Percentiles rank a stretch among this genome's conserved stretches.
Evolutionary conservation across 2,888 invertebrate species (phyloP).

Genomic region (Adineta ricciae): DNA sequence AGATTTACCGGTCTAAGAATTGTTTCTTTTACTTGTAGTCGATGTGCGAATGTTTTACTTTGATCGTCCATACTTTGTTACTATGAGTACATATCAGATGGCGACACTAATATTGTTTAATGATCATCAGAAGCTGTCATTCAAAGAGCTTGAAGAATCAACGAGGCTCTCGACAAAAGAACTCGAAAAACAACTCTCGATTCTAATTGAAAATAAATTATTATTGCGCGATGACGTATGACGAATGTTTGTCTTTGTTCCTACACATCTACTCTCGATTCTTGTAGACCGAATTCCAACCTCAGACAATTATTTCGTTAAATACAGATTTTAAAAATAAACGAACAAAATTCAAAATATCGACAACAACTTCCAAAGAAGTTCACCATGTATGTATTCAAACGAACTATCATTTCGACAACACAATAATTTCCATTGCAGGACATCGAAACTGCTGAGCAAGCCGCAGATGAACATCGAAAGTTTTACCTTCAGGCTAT

Average conservation of each 20-base stretch:
- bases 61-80: conserved; percentile 71
- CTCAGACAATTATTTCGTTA: conserved; percentile 56
- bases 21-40: conserved; percentile 44
- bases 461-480: conserved; percentile 81
- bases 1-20: no score
- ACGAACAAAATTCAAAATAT: conserved; percentile 75
- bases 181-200: conserved; percentile 70
- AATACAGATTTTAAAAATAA: conserved; percentile 79
- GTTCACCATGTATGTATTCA: conserved; percentile 56
- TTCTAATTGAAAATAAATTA: conserved; percentile 70
- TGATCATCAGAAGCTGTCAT: conserved; percentile 57
- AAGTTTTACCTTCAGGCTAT: conserved; percentile 73
- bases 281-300: not conserved
- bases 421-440: conserved; percentile 25
- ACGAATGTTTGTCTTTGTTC: no score
- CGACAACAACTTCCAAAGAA: conserved; percentile 67
- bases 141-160: conserved; percentile 60
- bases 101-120: conserved; percentile 67
- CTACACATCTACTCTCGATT: not conserved
- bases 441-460: conserved; percentile 64
- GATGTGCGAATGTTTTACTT: conserved; percentile 64
- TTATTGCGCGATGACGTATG: conserved; percentile 27
- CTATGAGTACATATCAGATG: conserved; percentile 76
- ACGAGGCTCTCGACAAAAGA: conserved; percentile 71
- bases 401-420: conserved; percentile 18